Evolutionary conservation across 2,888 invertebrate genomes (phyloP), one percentile per base, ranked within the genome.

Genomic region (Athalia cordata): DNA sequence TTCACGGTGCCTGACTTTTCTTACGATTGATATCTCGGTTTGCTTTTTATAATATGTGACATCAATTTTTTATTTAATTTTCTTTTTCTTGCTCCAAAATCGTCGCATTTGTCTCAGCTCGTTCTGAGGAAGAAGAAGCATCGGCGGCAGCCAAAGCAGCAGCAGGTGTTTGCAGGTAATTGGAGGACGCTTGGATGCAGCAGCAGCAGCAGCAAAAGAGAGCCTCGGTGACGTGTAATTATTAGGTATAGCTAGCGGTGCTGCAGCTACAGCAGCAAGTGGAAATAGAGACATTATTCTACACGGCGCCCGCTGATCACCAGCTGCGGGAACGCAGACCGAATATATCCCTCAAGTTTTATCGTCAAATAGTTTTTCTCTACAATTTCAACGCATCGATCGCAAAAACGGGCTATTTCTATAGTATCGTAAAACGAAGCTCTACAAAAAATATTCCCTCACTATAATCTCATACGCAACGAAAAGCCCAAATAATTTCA

Each of bases 241-340:
- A 89, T 87, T 86, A 84, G 85, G 84, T 86, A 86, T 86, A 86
- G 87, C 83, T 83, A 82, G 86, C 85, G 87, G 88, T 86, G 87
- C 85, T 85, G 84, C 82, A 82, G 64, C 15, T 43, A 29, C 29
- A 29, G 29, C 29, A 29, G 67, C 81, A 81, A 85, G 86, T 85
- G 86, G 86, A 85, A 88, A 89, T 89, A 88, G 87, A 89, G 89
- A 88, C 89, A 88, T 89, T 89, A 88, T 87, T 84, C 84, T 82
- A 80, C 81, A 81, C 62, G 74, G 74, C 62, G 74, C 52, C 49
- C 62, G 50, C 49, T 62, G 74, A 74, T 62, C 74, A 57, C 75
- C 29, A 62, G 62, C 75, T 62, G 50, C 75, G 43, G 62, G 1
- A 55, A 8, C 8, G 9, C 55, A n/a, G 55, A 29, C 52, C 68